Conservation (phyloP, 2,113 vertebrate species). For the Myocastor coypus region DNA sequence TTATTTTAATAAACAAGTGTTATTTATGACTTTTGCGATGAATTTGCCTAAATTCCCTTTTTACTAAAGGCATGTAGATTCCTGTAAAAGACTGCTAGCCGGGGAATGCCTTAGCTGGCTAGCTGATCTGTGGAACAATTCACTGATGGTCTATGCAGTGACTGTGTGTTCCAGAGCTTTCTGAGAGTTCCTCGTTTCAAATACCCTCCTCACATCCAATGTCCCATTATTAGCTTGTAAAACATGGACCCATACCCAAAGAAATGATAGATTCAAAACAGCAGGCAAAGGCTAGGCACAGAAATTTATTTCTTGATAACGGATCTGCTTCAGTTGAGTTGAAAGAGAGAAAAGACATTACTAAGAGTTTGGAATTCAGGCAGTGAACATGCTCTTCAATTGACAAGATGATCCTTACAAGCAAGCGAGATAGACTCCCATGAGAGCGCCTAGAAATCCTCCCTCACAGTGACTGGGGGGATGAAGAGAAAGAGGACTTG, state of each 20-base stretch:
- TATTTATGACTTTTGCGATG: neutral
- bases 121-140: conserved; percentile 56
- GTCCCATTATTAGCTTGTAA: neutral
- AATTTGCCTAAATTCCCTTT: neutral
- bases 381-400: neutral
- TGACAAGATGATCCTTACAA: conserved; percentile 37
- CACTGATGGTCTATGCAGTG: neutral
- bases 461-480: conserved; percentile 7
- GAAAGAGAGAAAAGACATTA: conserved; percentile 20
- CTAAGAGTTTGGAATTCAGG: neutral
- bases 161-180: conserved; percentile 27
- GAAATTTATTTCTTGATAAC: neutral
- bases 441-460: conserved; percentile 33
- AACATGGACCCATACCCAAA: neutral
- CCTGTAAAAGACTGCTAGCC: neutral
- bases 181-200: conserved; percentile 44
- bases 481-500: conserved; percentile 52
- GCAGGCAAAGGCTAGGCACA: neutral
- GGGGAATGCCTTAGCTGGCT: neutral
- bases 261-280: neutral
- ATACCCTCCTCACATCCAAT: conserved; percentile 56
- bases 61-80: neutral
- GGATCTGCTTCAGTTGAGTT: neutral
- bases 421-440: conserved; percentile 58
- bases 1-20: conserved; percentile 7